A percentile compares a stretch with the other conserved stretches of the same genome.
Evolutionary conservation across 2,888 invertebrate species (phyloP).

Genomic region (Spisula subtruncata): DNA sequence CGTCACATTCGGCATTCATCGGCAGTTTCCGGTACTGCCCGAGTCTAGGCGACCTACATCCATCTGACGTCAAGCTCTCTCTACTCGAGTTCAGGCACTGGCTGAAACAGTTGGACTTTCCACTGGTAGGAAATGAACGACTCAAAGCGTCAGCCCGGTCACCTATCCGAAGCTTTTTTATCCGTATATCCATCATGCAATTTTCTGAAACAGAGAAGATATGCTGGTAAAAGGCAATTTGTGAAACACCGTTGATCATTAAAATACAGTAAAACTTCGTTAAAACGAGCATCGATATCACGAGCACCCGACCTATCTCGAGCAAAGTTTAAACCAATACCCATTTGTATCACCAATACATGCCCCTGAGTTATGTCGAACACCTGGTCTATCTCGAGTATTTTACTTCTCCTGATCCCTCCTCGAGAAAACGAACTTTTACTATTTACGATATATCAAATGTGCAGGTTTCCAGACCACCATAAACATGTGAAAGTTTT

Average conservation of each 20-base stretch:
- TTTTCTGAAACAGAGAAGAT: background rate
- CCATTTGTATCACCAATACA: too few species aligned
- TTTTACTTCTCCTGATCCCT: too few species aligned
- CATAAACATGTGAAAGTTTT: too few species aligned
- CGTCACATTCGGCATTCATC: constrained; percentile 65
- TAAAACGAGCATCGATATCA: too few species aligned
- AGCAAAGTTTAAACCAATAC: too few species aligned
- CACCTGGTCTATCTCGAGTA: too few species aligned
- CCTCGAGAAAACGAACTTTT: too few species aligned
- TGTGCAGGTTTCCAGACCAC: too few species aligned
- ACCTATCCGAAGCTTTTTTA: constrained; percentile 34
- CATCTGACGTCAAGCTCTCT: constrained; percentile 60
- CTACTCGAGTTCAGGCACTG: constrained; percentile 52
- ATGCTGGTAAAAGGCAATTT: background rate
- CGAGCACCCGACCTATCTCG: too few species aligned
- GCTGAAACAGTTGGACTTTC: constrained; percentile 49
- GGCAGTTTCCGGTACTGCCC: constrained; percentile 64
- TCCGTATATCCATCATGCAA: constrained; percentile 23
- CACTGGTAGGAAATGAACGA: constrained; percentile 61
- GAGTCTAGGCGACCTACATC: constrained; percentile 57
- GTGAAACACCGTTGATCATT: background rate
- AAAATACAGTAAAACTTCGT: too few species aligned
- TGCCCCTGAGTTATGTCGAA: too few species aligned
- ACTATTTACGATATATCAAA: too few species aligned
- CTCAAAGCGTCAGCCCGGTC: constrained; percentile 27